These are phyloP conservation scores for Lydus trimaculatus DNA, from an alignment of 2,888 invertebrate species.

Conservation along the genomic window DNA sequence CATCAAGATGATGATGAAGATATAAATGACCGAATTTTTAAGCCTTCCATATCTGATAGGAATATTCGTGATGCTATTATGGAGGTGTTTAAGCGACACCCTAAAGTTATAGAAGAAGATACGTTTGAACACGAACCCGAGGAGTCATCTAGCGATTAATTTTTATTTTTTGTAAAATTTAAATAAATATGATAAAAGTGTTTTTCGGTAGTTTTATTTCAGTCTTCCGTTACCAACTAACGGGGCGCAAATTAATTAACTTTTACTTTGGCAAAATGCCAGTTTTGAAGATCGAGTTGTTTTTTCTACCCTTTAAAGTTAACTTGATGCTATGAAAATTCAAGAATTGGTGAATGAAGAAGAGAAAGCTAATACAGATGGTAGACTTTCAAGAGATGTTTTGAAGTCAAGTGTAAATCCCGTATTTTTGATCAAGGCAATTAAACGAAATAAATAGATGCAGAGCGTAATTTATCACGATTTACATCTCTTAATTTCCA, in stretches of 20 bases:
- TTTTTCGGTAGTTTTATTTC: too few species aligned
- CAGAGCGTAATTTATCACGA: background rate
- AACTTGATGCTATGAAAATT: too few species aligned
- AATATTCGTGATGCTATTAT: background rate
- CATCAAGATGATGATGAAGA: background rate
- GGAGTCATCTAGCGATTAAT: background rate
- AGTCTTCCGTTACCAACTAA: too few species aligned
- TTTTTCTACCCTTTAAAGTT: too few species aligned
- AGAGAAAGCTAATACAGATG: too few species aligned
- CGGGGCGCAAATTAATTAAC: too few species aligned
- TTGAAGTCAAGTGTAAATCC: background rate
- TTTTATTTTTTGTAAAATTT: background rate
- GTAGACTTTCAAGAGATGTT: background rate
- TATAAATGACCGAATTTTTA: background rate
- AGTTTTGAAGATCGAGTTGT: too few species aligned
- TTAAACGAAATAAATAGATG: background rate
- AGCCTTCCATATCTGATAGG: background rate
- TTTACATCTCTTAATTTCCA: background rate
- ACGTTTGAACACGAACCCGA: background rate
- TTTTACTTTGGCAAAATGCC: too few species aligned
- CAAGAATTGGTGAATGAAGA: too few species aligned
- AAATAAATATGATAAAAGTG: background rate
- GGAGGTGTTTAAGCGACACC: background rate
- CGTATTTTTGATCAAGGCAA: background rate
- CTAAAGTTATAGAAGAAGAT: background rate